phyloP scores from a whole-genome alignment of 2,113 vertebrate genomes.

The Trichechus manatus region DNA sequence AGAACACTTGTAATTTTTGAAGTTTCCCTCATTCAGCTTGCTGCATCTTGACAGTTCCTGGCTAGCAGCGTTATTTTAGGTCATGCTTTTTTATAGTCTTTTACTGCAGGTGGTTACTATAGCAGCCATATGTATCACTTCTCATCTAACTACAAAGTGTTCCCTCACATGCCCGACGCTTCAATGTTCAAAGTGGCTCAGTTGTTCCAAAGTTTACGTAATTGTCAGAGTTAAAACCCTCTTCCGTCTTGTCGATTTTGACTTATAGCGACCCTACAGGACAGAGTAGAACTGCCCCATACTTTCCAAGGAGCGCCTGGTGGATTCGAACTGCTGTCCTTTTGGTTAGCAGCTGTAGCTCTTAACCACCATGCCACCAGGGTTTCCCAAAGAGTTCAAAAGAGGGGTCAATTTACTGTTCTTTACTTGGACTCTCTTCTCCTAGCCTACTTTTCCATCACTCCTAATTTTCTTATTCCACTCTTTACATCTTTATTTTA shows the following conservation, averaged over 20 bases:
- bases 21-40: background rate
- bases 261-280: no score
- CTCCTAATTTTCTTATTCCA: conserved; percentile 9
- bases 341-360: no score
- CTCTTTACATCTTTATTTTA: background rate
- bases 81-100: conserved; percentile 36
- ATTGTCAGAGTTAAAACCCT: background rate
- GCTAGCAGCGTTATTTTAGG: conserved; percentile 14
- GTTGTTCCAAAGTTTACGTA: background rate
- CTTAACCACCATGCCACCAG: no score
- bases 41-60: background rate
- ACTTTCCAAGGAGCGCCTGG: no score
- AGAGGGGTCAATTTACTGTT: background rate
- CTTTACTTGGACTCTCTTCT: conserved; percentile 12
- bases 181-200: fast-evolving
- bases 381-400: background rate
- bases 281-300: no score
- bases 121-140: conserved; percentile 63
- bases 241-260: no score
- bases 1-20: background rate
- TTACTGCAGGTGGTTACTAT: conserved; percentile 36
- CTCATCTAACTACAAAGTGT: background rate
- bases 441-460: background rate
- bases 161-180: background rate
- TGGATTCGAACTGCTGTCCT: no score